These are phyloP conservation scores for Drosophila prosaltans DNA, from an alignment of 1,140 invertebrate species.

Conservation along the genomic window DNA sequence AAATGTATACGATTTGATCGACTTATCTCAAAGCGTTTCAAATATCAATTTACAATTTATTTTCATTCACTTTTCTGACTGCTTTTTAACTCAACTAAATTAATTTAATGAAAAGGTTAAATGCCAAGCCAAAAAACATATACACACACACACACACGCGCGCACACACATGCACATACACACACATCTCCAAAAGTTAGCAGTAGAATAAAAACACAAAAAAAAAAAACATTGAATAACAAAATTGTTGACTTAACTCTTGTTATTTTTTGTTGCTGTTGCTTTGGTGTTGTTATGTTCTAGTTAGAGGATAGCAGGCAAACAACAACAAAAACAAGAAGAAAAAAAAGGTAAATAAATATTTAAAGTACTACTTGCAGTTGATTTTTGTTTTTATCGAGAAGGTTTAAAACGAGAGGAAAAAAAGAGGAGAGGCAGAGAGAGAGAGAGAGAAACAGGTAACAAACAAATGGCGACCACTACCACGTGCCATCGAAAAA, in stretches of 20 bases:
- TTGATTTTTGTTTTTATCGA: conserved; percentile 10
- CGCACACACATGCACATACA: background rate
- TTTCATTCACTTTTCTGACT: conserved; percentile 4
- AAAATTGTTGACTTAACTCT: conserved; percentile 46
- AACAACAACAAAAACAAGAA: background rate
- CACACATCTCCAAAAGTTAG: conserved; percentile 35
- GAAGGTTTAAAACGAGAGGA: background rate
- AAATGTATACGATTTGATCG: background rate
- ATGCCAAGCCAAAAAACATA: conserved; percentile 30
- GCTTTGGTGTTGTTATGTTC: conserved; percentile 34
- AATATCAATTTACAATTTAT: background rate
- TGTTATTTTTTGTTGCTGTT: background rate
- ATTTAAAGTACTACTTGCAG: conserved; percentile 49
- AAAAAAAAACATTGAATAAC: conserved; percentile 16
- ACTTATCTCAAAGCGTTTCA: background rate
- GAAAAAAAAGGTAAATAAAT: conserved; percentile 53
- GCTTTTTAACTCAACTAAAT: conserved; percentile 2
- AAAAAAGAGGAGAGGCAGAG: background rate
- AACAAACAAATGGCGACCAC: conserved; percentile 3
- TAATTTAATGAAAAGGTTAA: conserved; percentile 17
- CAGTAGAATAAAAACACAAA: conserved; percentile 27
- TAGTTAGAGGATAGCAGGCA: conserved; percentile 4
- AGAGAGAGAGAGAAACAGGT: background rate
- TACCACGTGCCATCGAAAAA: conserved; percentile 51
- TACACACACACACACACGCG: conserved; percentile 20